Evolutionary conservation across 92 coral and sea anemone genomes (phyloP).

Genomic region (Parazoanthus atlanticus): DNA sequence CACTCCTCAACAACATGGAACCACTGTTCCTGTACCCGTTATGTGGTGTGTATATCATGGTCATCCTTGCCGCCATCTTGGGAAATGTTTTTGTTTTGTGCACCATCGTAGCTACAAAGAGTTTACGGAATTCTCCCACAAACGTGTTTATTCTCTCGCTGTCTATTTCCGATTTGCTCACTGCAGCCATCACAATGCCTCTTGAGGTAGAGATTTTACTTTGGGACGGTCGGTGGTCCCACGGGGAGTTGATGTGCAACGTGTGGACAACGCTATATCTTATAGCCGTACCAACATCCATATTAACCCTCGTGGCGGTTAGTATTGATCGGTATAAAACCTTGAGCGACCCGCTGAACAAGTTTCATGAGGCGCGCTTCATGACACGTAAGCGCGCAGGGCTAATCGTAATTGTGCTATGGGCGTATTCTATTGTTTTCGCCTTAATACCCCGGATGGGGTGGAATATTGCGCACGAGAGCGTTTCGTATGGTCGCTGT

Average conservation of each 20-base stretch:
- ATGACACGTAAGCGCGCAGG: constrained; percentile 81
- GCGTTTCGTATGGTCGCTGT: constrained; percentile 54
- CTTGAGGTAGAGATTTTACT: constrained; percentile 81
- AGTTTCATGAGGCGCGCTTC: constrained; percentile 72
- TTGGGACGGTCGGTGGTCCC: constrained; percentile 67
- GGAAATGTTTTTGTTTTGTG: constrained; percentile 84
- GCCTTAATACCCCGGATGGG: constrained; percentile 90
- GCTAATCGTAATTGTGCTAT: constrained; percentile 59
- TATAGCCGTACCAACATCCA: constrained; percentile 90
- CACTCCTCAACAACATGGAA: constrained; percentile 10
- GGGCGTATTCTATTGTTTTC: constrained; percentile 80
- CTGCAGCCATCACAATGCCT: constrained; percentile 83
- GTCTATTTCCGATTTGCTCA: constrained; percentile 83
- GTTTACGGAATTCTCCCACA: constrained; percentile 82
- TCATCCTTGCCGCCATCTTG: constrained; percentile 67
- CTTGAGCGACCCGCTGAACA: constrained; percentile 81
- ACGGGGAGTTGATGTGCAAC: constrained; percentile 67
- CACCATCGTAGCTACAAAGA: constrained; percentile 63
- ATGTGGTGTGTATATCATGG: constrained; percentile 40
- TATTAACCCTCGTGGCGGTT: constrained; percentile 86
- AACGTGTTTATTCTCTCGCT: constrained; percentile 84
- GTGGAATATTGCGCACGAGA: constrained; percentile 63
- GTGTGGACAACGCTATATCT: constrained; percentile 92
- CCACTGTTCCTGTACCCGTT: constrained; percentile 23
- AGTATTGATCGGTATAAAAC: constrained; percentile 95